Conservation (phyloP, 2,888 invertebrate species). For the Vesta saturnalis region DNA sequence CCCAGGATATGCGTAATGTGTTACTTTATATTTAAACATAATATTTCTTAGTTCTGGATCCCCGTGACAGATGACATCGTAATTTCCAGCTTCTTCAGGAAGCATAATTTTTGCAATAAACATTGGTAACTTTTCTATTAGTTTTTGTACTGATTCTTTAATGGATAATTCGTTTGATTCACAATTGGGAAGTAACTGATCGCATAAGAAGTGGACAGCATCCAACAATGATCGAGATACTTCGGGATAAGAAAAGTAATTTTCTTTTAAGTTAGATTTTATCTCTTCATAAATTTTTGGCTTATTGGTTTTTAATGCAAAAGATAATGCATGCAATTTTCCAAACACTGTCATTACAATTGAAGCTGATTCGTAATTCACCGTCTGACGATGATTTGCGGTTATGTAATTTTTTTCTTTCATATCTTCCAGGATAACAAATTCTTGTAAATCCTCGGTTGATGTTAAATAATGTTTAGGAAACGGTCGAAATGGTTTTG, state of each 20-base stretch:
- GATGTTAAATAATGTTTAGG: neutral
- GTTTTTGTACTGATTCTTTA: too few species aligned
- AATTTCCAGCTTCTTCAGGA: neutral
- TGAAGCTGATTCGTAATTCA: neutral
- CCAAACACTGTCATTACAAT: conserved; percentile 14
- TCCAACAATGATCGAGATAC: too few species aligned
- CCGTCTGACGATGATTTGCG: neutral
- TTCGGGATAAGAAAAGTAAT: too few species aligned
- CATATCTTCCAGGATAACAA: conserved; percentile 19
- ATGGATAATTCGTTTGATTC: too few species aligned
- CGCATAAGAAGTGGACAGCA: too few species aligned
- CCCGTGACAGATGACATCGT: neutral
- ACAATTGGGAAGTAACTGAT: too few species aligned
- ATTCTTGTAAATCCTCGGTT: neutral
- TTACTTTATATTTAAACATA: neutral
- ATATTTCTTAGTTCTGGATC: neutral
- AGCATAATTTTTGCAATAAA: too few species aligned
- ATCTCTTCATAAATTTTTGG: conserved; percentile 10
- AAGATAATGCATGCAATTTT: conserved; percentile 23
- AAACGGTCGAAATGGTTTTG: neutral
- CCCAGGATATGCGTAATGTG: too few species aligned
- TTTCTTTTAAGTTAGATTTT: too few species aligned
- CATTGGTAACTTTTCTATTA: too few species aligned
- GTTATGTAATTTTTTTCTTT: conserved; percentile 1
- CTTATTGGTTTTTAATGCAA: conserved; percentile 21